Evolutionary conservation across 92 coral and sea anemone species (phyloP), one percentile per base, ranked within the genome.

Genomic region (Palythoa grandiflora): DNA sequence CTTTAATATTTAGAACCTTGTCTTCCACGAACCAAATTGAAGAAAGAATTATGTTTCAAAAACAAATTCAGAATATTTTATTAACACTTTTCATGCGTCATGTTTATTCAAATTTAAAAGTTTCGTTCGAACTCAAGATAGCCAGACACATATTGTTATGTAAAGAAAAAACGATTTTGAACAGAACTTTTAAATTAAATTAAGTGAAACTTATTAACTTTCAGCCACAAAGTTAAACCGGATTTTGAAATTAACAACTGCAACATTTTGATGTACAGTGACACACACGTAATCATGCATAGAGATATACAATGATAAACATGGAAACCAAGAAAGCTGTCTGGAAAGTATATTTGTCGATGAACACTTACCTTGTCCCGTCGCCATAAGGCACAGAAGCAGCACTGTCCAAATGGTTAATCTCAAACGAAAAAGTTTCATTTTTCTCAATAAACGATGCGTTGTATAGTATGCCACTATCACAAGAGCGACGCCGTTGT

Each of bases 231-330:
- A 79, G 54, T 38, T 12, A 38, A 79, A 61, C 84, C 84, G 84
- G 84, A 79, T 60, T 50, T 61, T 40, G 14, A 60, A 79, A 60
- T 79, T 39, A 79, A 79, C 73, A 60, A 61, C 47, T 59, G 71
- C 52, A 59, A 79, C 36, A 75, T 75, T 71, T 71, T 9, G 10
- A 75, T 28, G 52, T 50, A 52, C 61, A 79, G 20, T 21, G 65
- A 76, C 65, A 54, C 50, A 20, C 78, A 78, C 47, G 12, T 63
- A 7, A 4, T 63, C 35, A 63, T 16, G 70, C 70, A 9, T 63
- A 20, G n/a, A 61, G 15, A 61, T 50, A 53, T 38, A 15, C 71
- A 57, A 28, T 21, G 2, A 9, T 6, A 19, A 3, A 48, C 61
- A 28, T 50, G 6, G 38, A 36, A 39, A 40, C 65, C 37, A 20